phyloP scores from a whole-genome alignment of 2,888 invertebrate species.

The Suillia variegata region DNA sequence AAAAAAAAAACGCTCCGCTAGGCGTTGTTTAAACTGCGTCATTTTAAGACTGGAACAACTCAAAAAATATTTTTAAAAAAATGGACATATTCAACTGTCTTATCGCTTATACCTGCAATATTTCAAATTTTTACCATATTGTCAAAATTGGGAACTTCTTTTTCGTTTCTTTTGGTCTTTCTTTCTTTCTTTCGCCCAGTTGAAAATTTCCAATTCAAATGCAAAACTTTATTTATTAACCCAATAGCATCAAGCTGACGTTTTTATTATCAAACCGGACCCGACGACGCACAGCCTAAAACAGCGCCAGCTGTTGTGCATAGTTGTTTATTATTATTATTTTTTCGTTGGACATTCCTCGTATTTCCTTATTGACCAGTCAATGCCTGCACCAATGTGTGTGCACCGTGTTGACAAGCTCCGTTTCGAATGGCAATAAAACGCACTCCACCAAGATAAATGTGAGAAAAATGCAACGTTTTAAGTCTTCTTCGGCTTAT shows the following conservation, averaged over 20 bases:
- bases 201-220: constrained; percentile 44
- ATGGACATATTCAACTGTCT: no score
- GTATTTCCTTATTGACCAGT: constrained; percentile 15
- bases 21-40: no score
- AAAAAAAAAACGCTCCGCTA: not conserved
- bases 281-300: constrained; percentile 44
- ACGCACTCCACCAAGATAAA: constrained; percentile 51
- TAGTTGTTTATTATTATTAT: not conserved
- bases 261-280: constrained; percentile 54
- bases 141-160: no score
- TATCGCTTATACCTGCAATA: no score
- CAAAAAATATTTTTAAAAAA: no score
- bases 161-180: no score
- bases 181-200: no score
- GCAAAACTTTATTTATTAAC: constrained; percentile 52
- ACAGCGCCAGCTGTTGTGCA: constrained; percentile 39
- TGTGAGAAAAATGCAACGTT: constrained; percentile 49
- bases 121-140: no score
- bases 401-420: constrained; percentile 47
- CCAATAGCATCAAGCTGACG: constrained; percentile 48
- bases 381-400: not conserved
- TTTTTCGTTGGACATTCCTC: not conserved
- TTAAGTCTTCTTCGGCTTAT: constrained; percentile 23
- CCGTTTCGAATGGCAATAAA: constrained; percentile 52
- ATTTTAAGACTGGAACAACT: no score